These are phyloP conservation scores for Tetragonula carbonaria DNA, from an alignment of 2,888 invertebrate species.

Conservation along the genomic window DNA sequence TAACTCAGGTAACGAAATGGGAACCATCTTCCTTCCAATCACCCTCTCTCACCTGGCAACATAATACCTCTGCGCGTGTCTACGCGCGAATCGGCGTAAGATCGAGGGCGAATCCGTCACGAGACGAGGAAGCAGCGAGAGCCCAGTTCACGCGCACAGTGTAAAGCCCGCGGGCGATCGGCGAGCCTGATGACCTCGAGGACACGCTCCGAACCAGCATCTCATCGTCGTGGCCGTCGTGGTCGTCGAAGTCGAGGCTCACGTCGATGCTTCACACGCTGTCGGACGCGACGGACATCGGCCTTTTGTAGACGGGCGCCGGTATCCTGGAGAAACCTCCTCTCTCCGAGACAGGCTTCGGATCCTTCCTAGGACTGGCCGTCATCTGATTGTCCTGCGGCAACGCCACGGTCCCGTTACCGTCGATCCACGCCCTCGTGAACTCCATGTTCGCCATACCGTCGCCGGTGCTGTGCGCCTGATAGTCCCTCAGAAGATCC, in stretches of 20 bases:
- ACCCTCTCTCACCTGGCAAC: too few species aligned
- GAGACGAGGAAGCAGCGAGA: slow-evolving; percentile 20
- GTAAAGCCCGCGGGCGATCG: slow-evolving; percentile 23
- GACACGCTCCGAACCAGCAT: slow-evolving; percentile 30
- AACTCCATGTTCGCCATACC: slow-evolving; percentile 88
- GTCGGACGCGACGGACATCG: slow-evolving; percentile 80
- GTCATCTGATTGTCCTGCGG: slow-evolving; percentile 79
- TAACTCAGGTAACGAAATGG: background rate
- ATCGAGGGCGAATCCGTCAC: slow-evolving; percentile 34
- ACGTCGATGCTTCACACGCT: slow-evolving; percentile 71
- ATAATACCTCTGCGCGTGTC: background rate
- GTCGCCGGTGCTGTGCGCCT: slow-evolving; percentile 78
- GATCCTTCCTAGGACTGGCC: slow-evolving; percentile 85
- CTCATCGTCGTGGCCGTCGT: slow-evolving; percentile 31
- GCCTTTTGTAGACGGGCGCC: slow-evolving; percentile 84
- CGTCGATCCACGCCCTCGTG: slow-evolving; percentile 90
- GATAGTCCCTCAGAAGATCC: slow-evolving; percentile 87
- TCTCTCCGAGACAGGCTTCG: slow-evolving; percentile 83
- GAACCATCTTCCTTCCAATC: background rate
- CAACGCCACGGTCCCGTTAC: slow-evolving; percentile 87
- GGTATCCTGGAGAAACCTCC: slow-evolving; percentile 85
- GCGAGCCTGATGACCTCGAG: slow-evolving; percentile 38
- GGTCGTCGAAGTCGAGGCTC: background rate
- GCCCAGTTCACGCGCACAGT: slow-evolving; percentile 2
- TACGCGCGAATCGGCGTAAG: background rate